These are phyloP conservation scores for Helicoverpa assulta DNA, from an alignment of 2,888 invertebrate genomes.

Conservation along the genomic window DNA sequence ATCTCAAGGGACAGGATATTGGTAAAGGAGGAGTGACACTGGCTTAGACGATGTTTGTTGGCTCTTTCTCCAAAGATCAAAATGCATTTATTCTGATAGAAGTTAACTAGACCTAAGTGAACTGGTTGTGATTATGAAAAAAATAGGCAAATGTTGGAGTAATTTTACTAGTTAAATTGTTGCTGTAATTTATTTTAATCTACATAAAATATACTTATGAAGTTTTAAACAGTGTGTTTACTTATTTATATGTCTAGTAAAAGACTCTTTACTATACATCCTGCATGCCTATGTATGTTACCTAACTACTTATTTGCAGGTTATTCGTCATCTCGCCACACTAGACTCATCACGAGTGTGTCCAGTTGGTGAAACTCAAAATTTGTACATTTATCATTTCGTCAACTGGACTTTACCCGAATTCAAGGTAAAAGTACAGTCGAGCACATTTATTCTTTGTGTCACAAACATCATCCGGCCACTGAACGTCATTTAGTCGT, in stretches of 20 bases:
- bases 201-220: not conserved
- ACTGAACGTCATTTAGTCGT: too few relatives aligned
- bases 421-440: too few relatives aligned
- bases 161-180: not conserved
- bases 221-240: not conserved
- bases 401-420: too few relatives aligned
- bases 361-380: too few relatives aligned
- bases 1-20: conserved; percentile 70
- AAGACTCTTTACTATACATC: too few relatives aligned
- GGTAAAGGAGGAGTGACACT: conserved; percentile 53
- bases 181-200: not conserved
- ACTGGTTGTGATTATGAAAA: not conserved
- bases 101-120: not conserved
- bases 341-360: too few relatives aligned
- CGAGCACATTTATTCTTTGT: too few relatives aligned
- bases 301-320: too few relatives aligned
- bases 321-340: too few relatives aligned
- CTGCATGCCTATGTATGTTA: too few relatives aligned
- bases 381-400: too few relatives aligned
- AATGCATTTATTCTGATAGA: not conserved
- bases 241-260: not conserved
- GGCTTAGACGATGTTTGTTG: conserved; percentile 8
- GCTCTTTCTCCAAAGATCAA: not conserved
- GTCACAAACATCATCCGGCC: too few relatives aligned
- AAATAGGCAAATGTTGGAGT: not conserved